Base-by-base conservation (phyloP, 2,888 invertebrate genomes). In the Carabus problematicus region DNA sequence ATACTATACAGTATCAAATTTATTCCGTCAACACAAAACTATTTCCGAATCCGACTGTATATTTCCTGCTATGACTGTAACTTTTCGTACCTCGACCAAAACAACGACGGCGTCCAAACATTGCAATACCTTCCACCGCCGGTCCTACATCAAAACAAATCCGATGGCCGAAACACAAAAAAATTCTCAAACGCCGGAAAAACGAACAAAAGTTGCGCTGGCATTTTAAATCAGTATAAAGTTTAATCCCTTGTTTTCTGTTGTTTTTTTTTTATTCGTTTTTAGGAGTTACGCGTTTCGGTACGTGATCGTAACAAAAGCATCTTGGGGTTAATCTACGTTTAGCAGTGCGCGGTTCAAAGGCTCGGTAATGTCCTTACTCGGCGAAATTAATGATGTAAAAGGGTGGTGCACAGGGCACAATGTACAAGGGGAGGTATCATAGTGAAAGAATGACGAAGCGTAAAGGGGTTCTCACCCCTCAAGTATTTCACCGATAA, bases 381-480 rank as follows among this genome's bases (percentile, higher is more conserved):
- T 71, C 71, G 71, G 74, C 73, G 69, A 74, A 75, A 76, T 76
- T 76, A 76, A 76, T 75, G 74, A 75, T 74, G 74, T 75, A 74
- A 74, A 74, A 40, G 59, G 52, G 52, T 52, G 52, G 52, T 14
- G n/a, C n/a, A 12, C 14, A 7, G 45, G n/a, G 3, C 45, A 1
- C 45, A 2, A 6, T 29, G 29, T 45, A 12, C 3, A 45, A 7
- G 45, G 14, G 45, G 7, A n/a, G 6, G 29, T 6, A 29, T 29
- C 29, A 16, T 52, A 52, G 8, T 16, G 52, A 52, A 52, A 52
- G 52, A 52, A 52, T 52, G 52, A 39, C 56, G 56, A 11, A 39
- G 19, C 29, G 29, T 29, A 6, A 29, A 29, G 29, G 29, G 29
- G 6, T 29, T 3, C 29, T 29, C 29, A 29, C 29, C 29, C 29